Evolutionary conservation across 2,113 vertebrate species (phyloP), one percentile per base, ranked within the genome.

Genomic region (Gadus chalcogrammus): DNA sequence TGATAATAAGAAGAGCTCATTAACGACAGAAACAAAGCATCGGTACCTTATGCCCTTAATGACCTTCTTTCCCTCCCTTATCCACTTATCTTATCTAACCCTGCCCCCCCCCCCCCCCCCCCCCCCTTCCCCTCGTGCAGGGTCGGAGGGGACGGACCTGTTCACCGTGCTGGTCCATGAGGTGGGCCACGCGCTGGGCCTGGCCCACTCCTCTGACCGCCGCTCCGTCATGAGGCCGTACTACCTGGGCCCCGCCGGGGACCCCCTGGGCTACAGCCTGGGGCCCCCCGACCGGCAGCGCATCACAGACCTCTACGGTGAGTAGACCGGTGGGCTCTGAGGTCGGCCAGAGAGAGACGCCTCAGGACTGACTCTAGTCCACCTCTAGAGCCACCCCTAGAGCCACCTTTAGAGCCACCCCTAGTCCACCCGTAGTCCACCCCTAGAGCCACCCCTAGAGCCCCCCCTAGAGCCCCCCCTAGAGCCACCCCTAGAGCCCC

Each of bases 141-240:
- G 79, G 9, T 85, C 87, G n/a, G 85, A 88, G 24, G 92, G 93
- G 0, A 93, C 87, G 0, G 92, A 93, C 64, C 84, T 92, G 15
- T 93, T 93, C 69, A 90, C 93, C 0, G 91, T 93, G 61, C 76
- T 92, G 15, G 80, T 93, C 24, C 92, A 93, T 15, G 91, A 93
- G 75, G 88, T 93, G 18, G 93, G 93, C 8, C 93, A 93, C 11
- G 88, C 91, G 7, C 84, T 93, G 6, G 92, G 93, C 52, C 83
- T 93, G 4, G 55, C 85, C 12, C 92, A 93, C 79, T 92, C 92
- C 8, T 87, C 91, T 0, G 84, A 89, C 15, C 79, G 84, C 0
- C 82, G 85, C 18, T 93, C 93, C 6, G 88, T 93, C 64, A 93
- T 93, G 93, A 89, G 88, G 35, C 92, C 92, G 0, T 93, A 93